phyloP scores from a whole-genome alignment of 2,797 vertebrate species.

The Sebastes hubbsi region DNA sequence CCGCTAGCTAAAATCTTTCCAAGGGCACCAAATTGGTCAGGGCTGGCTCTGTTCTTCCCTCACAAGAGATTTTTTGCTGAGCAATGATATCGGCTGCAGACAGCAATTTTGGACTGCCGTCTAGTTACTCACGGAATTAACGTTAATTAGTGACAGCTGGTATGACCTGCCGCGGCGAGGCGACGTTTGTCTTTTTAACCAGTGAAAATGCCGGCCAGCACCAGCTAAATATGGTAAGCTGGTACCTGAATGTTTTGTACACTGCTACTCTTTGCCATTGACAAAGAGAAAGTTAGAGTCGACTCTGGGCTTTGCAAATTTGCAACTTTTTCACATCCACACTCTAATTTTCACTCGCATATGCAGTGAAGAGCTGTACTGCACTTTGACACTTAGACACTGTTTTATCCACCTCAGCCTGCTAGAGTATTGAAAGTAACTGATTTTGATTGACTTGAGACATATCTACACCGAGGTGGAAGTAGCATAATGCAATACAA shows the following conservation, averaged over 20 bases:
- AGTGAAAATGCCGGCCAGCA: neutral
- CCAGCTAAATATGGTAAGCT: neutral
- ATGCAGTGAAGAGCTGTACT: neutral
- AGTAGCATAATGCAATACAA: neutral
- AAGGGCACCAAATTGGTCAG: neutral
- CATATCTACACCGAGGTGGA: neutral
- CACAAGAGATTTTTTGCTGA: neutral
- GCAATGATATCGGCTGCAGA: neutral
- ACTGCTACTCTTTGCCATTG: neutral
- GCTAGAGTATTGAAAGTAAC: neutral
- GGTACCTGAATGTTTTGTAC: neutral
- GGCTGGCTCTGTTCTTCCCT: neutral
- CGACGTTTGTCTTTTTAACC: neutral
- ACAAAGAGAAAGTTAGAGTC: neutral
- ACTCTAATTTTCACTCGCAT: neutral
- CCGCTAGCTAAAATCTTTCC: neutral
- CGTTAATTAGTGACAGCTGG: neutral
- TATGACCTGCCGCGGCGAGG: neutral
- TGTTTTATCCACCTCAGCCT: neutral
- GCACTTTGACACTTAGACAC: neutral
- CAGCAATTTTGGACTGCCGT: neutral
- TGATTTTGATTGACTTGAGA: neutral
- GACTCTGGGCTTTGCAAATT: neutral
- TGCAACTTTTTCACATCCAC: neutral
- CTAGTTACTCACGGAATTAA: neutral